Conservation (phyloP, 2,113 vertebrate genomes). For the Neodon shergylaensis region DNA sequence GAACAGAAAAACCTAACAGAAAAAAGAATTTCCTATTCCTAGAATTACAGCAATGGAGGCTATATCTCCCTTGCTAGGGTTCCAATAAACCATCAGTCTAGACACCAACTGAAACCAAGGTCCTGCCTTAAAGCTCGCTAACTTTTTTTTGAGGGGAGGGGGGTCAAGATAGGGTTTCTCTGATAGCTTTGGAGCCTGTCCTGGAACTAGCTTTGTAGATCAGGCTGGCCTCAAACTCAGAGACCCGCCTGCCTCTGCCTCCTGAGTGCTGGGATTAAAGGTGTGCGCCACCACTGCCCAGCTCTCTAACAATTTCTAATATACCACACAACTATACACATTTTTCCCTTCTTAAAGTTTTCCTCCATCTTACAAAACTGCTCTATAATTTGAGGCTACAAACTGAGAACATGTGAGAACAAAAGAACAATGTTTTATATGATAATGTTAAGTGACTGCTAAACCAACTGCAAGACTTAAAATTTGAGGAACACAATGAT, state of each 20-base stretch:
- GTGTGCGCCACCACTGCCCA: no score
- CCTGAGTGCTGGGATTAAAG: no score
- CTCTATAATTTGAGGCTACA: constrained; percentile 6
- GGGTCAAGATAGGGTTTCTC: no score
- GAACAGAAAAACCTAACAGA: constrained; percentile 45
- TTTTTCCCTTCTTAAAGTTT: constrained; percentile 15
- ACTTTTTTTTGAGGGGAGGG: neutral
- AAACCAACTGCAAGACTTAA: constrained; percentile 49
- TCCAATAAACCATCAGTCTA: constrained; percentile 2
- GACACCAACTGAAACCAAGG: neutral
- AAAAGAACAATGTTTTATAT: constrained; percentile 49
- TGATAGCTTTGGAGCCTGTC: no score
- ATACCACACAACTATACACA: neutral
- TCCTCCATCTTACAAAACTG: neutral
- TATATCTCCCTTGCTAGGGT: neutral
- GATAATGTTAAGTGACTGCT: constrained; percentile 47
- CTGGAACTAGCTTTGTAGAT: no score
- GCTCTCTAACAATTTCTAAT: neutral
- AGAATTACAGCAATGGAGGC: neutral
- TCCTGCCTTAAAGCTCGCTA: neutral
- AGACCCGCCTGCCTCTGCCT: no score
- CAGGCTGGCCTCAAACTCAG: no score
- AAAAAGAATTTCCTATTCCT: neutral
- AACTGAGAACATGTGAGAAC: constrained; percentile 27
- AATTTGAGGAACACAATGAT: constrained; percentile 10